Conservation (phyloP, 2,888 invertebrate genomes). For the Tipula helvola region DNA sequence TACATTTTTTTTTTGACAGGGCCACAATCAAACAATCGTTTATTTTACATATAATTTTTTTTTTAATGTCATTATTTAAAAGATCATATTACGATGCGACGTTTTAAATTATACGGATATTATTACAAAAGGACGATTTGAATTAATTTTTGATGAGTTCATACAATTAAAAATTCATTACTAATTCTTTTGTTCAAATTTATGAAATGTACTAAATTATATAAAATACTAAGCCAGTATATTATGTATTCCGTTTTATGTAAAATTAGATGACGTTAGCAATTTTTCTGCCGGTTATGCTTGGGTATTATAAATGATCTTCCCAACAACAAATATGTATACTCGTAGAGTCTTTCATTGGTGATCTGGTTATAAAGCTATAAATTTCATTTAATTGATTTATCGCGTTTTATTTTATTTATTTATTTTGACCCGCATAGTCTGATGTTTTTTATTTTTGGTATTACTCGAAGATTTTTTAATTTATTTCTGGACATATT, state of each 20-base stretch:
- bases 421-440: not conserved
- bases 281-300: not conserved
- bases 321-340: not conserved
- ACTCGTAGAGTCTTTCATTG: not conserved
- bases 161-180: not conserved
- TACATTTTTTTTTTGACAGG: not conserved
- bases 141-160: not conserved
- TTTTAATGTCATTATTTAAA: not conserved
- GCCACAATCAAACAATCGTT: not conserved
- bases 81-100: not conserved
- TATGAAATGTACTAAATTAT: not conserved
- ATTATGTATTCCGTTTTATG: not conserved
- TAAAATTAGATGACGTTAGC: not conserved
- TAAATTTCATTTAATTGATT: not conserved
- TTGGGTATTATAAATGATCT: not conserved
- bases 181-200: not conserved
- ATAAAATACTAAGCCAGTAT: not conserved
- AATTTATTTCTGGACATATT: not conserved
- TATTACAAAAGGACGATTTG: not conserved
- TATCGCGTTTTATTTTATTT: not conserved
- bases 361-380: not conserved
- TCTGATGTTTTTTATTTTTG: not conserved
- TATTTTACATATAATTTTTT: not conserved
- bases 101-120: not conserved
- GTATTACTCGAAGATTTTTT: not conserved